These are phyloP conservation scores for Sphaerophoria rueppellii DNA, from an alignment of 2,888 invertebrate genomes.

Conservation along the genomic window DNA sequence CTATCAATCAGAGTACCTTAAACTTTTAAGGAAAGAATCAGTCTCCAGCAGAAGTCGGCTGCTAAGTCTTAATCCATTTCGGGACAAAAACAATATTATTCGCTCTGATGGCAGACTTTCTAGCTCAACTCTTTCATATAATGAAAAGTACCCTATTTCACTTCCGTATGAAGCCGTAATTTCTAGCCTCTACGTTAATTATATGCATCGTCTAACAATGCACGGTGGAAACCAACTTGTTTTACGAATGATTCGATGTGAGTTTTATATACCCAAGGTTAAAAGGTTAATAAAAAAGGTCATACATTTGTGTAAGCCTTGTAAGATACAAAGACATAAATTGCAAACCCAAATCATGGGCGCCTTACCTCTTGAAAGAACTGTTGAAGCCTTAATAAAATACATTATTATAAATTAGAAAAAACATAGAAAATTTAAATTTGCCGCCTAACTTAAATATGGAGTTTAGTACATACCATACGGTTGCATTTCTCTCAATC, in stretches of 20 bases:
- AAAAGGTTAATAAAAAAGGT: conserved; percentile 8
- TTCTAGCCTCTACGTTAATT: background rate
- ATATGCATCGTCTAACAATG: background rate
- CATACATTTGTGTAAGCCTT: conserved; percentile 21
- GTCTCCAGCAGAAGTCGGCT: background rate
- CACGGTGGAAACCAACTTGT: conserved; percentile 28
- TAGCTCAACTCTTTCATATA: conserved; percentile 12
- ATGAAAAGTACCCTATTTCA: conserved; percentile 10
- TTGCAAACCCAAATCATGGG: too few species aligned
- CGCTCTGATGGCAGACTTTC: conserved; percentile 17
- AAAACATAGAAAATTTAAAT: conserved; percentile 5
- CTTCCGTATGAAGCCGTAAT: conserved; percentile 23
- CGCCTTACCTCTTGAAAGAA: too few species aligned
- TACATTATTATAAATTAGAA: background rate
- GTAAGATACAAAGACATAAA: background rate
- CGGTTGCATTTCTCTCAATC: background rate
- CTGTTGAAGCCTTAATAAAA: too few species aligned
- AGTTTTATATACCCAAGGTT: conserved; percentile 19
- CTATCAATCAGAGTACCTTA: background rate
- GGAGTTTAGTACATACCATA: conserved; percentile 1
- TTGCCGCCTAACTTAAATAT: conserved; percentile 8
- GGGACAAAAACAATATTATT: conserved; percentile 10
- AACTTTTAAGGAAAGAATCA: background rate
- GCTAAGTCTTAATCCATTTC: background rate
- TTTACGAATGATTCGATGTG: conserved; percentile 3